These are phyloP conservation scores for Drosophila kurseongensis DNA, from an alignment of 1,140 invertebrate species.

Conservation along the genomic window DNA sequence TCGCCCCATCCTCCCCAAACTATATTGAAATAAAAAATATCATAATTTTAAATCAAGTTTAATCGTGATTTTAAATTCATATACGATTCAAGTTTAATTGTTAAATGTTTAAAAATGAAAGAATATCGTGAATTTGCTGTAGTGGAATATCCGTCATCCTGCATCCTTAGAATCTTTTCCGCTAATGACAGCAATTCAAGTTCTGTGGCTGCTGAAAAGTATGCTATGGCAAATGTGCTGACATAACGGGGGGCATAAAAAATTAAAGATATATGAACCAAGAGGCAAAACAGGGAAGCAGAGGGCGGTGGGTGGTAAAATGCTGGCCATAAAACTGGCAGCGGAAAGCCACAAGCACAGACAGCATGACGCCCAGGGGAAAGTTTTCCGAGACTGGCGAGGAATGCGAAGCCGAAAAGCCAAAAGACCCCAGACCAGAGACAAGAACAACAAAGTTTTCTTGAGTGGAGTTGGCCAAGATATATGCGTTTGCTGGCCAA, in stretches of 20 bases:
- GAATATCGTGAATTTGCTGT: neutral
- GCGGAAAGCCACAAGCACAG: constrained; percentile 52
- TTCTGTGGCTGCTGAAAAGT: constrained; percentile 60
- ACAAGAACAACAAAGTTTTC: constrained; percentile 51
- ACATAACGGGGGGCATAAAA: constrained; percentile 59
- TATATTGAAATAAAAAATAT: no score
- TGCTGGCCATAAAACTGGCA: constrained; percentile 59
- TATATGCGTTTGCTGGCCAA: constrained; percentile 61
- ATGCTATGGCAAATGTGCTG: constrained; percentile 73
- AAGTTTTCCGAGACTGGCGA: constrained; percentile 53
- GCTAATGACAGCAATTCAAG: constrained; percentile 71
- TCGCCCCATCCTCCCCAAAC: no score
- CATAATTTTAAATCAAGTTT: no score
- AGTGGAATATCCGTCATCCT: constrained; percentile 8
- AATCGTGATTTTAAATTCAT: neutral
- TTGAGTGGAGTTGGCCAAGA: constrained; percentile 34
- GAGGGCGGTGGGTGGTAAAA: constrained; percentile 4
- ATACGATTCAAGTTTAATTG: neutral
- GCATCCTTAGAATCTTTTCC: constrained; percentile 26
- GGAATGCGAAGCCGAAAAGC: constrained; percentile 51
- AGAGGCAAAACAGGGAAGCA: constrained; percentile 22
- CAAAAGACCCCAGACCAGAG: constrained; percentile 9
- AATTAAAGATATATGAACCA: constrained; percentile 78
- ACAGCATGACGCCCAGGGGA: constrained; percentile 71
- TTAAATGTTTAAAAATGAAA: neutral